Evolutionary conservation across 30 jellyfish, hydroid and myxozoan species (phyloP).

Genomic region (Turritopsis dohrnii): DNA sequence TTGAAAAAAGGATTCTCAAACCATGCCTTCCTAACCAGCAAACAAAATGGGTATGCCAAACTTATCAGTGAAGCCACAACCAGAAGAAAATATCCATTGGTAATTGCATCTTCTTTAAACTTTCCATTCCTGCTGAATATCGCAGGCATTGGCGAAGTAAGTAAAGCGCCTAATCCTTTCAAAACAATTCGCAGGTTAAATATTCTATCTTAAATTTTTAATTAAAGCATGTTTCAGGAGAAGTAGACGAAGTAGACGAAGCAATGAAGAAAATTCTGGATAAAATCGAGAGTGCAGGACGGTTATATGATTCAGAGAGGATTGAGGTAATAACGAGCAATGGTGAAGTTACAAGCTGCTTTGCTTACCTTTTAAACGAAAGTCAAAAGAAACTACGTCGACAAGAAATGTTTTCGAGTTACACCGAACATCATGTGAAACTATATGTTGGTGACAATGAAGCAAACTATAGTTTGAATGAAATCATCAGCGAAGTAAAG

Average conservation of each 20-base stretch:
- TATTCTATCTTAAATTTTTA: neutral
- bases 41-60: constrained; percentile 2
- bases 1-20: neutral
- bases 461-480: neutral
- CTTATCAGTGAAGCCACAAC: constrained; percentile 1
- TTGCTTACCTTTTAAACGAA: neutral
- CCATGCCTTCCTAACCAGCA: neutral
- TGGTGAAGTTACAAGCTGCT: neutral
- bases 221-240: constrained; percentile 59
- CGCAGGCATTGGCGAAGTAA: constrained; percentile 11
- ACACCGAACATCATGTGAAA: neutral
- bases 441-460: neutral
- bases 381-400: neutral
- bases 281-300: constrained; percentile 59
- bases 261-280: constrained; percentile 41
- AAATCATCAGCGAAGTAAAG: neutral
- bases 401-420: neutral
- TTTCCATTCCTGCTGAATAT: constrained; percentile 21
- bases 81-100: constrained; percentile 4
- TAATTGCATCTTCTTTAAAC: neutral
- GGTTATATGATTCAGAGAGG: constrained; percentile 34
- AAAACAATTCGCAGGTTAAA: neutral
- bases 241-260: constrained; percentile 63
- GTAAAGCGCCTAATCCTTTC: neutral
- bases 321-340: neutral